Evolutionary conservation across 35 echinoderm and acorn worm species (phyloP), one percentile per base, ranked within the genome.

Genomic region (Holothuria glaberrima): DNA sequence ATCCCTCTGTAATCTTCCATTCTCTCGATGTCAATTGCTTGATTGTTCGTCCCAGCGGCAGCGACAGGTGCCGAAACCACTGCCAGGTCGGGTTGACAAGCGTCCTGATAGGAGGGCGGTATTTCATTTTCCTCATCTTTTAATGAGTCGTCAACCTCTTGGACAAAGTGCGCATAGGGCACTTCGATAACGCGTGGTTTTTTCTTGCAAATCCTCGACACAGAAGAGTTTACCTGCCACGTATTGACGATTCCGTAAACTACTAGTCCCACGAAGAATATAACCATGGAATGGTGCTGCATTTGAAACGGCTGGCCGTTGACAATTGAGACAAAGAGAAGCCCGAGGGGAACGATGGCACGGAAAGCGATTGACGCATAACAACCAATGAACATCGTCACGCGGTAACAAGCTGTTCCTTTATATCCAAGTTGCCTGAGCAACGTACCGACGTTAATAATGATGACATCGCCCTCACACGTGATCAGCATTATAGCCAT

Each of bases 131-230:
- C 79, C n/a, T 48, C 27, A 0, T 83, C 48, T 20, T 83, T 83
- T 48, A 83, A 58, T 27, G 79, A 14, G 5, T 83, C 79, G 29
- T 83, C 79, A 19, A 83, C 79, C 27, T 26, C 24, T 59, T 83
- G 79, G 79, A 83, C 79, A 22, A 83, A 83, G 41, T 83, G 57
- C 14, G 79, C 79, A n/a, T 83, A 83, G 17, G 79, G 79, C 19
- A 83, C 79, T 28, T 83, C 79, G 17, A 83, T 61, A 24, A 58
- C 58, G n/a, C n/a, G n/a, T n/a, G n/a, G n/a, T n/a, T n/a, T n/a
- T n/a, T n/a, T n/a, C n/a, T n/a, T n/a, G n/a, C n/a, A n/a, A n/a
- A n/a, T n/a, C n/a, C n/a, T n/a, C n/a, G n/a, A n/a, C n/a, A n/a
- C n/a, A n/a, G n/a, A n/a, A n/a, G n/a, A n/a, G n/a, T n/a, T n/a